Evolutionary conservation across 2,113 vertebrate genomes (phyloP).

Genomic region (Syngnathus floridae): DNA sequence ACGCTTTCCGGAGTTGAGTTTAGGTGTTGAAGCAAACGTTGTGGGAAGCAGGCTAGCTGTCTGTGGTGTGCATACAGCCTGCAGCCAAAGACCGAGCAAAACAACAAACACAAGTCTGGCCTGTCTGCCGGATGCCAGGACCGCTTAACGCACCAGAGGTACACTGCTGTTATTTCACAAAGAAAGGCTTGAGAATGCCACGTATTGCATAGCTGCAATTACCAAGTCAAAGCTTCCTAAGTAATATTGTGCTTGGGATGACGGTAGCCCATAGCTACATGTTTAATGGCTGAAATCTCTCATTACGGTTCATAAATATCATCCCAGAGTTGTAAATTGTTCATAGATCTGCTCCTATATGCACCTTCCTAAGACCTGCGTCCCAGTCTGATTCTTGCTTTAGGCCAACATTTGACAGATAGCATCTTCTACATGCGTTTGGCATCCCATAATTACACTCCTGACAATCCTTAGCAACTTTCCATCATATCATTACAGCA

Average conservation of each 20-base stretch:
- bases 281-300: slow-evolving; percentile 22
- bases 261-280: slow-evolving; percentile 17
- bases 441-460: slow-evolving; percentile 1
- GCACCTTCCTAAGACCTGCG: background rate
- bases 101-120: slow-evolving; percentile 67
- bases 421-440: background rate
- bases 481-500: background rate
- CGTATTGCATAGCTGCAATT: slow-evolving; percentile 36
- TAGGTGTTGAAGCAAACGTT: slow-evolving; percentile 43
- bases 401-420: background rate
- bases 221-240: slow-evolving; percentile 27
- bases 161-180: slow-evolving; percentile 58
- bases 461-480: background rate
- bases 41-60: slow-evolving; percentile 57
- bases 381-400: slow-evolving; percentile 3
- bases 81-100: slow-evolving; percentile 68
- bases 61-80: slow-evolving; percentile 67
- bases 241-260: slow-evolving; percentile 19
- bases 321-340: background rate
- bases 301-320: slow-evolving; percentile 11
- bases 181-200: slow-evolving; percentile 55
- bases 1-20: slow-evolving; percentile 29
- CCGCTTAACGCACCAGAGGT: slow-evolving; percentile 66
- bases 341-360: slow-evolving; percentile 6
- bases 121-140: slow-evolving; percentile 68